These are phyloP conservation scores for Pygmarrhopalites habei DNA, from an alignment of 1,140 invertebrate genomes.

Conservation along the genomic window DNA sequence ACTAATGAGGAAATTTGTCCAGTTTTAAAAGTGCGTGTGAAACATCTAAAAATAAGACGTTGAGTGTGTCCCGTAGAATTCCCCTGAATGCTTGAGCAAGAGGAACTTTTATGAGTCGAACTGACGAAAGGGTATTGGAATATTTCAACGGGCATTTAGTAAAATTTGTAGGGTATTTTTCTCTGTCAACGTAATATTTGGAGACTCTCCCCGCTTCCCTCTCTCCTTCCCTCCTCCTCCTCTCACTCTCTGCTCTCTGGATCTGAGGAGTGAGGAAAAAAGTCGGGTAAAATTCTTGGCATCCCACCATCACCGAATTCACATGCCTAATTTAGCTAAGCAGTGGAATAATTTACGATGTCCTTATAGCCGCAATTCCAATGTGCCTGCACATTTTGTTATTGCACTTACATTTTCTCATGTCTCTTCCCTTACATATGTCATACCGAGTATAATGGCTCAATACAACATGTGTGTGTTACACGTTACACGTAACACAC, in stretches of 20 bases:
- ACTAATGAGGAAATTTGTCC: conserved; percentile 8
- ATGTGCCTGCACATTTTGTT: neutral
- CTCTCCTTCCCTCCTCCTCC: neutral
- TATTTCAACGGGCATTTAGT: conserved; percentile 15
- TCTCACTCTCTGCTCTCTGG: neutral
- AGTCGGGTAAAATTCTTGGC: conserved; percentile 8
- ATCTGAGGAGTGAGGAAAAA: neutral
- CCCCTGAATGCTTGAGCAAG: no score
- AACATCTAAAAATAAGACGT: no score
- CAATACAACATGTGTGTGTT: no score
- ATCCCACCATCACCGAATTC: conserved; percentile 6
- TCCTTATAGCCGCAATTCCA: neutral
- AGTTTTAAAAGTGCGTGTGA: no score
- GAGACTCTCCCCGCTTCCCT: neutral
- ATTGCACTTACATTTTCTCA: neutral
- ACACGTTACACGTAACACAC: no score
- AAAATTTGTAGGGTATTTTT: neutral
- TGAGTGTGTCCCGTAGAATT: no score
- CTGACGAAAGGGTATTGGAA: conserved; percentile 3
- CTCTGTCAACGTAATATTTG: no score
- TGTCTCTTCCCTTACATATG: no score
- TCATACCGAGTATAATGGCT: no score
- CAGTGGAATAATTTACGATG: conserved; percentile 14
- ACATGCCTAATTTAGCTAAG: conserved; percentile 17
- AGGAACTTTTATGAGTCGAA: conserved; percentile 5